phyloP scores from a whole-genome alignment of 2,888 invertebrate species.

The Ophonus ardosiacus region DNA sequence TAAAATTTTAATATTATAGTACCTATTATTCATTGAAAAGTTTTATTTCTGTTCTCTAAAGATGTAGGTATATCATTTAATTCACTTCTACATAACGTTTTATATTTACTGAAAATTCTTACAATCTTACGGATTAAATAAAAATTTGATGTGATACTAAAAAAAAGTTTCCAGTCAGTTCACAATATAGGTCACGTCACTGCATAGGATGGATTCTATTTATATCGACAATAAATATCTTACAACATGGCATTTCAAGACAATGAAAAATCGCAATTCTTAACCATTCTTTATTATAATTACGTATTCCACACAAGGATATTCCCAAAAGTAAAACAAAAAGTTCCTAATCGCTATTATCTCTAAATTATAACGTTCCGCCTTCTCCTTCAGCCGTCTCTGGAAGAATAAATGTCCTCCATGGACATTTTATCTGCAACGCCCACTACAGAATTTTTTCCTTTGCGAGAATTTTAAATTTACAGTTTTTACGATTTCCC shows the following conservation, averaged over 20 bases:
- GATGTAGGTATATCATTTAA: too few species aligned
- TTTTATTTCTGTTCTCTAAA: too few species aligned
- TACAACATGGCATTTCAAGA: background rate
- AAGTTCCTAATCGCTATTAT: conserved; percentile 50
- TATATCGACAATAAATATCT: too few species aligned
- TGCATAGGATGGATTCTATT: too few species aligned
- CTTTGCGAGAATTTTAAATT: conserved; percentile 51
- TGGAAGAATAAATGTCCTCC: conserved; percentile 43
- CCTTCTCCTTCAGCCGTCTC: conserved; percentile 10
- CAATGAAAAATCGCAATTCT: conserved; percentile 1
- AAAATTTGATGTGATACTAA: too few species aligned
- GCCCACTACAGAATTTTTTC: conserved; percentile 28
- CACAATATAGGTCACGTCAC: too few species aligned
- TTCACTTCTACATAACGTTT: too few species aligned
- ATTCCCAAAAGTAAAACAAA: conserved; percentile 46
- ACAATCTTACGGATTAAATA: too few species aligned
- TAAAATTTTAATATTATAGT: too few species aligned
- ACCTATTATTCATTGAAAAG: too few species aligned
- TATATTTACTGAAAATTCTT: too few species aligned
- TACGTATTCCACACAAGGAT: conserved; percentile 29
- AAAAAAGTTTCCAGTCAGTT: too few species aligned
- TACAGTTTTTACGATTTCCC: conserved; percentile 31
- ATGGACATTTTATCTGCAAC: conserved; percentile 50
- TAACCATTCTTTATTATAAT: conserved; percentile 6
- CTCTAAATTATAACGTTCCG: conserved; percentile 36